A percentile compares a stretch with the other conserved stretches of the same genome.
phyloP scores from a whole-genome alignment of 2,113 vertebrate species.

The Caranx ignobilis region DNA sequence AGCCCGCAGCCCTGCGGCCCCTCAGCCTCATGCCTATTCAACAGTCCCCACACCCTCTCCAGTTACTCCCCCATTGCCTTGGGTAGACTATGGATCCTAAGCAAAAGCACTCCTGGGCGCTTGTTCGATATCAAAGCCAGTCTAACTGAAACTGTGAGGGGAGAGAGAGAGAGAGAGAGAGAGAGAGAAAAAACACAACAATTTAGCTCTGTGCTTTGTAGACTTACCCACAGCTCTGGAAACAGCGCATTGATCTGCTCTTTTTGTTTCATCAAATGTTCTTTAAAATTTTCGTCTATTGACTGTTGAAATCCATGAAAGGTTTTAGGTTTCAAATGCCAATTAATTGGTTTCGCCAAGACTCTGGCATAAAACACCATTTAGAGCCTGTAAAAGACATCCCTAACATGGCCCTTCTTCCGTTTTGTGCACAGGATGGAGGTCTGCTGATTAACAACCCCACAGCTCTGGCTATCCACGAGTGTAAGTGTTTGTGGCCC shows the following conservation, averaged over 20 bases:
- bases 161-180: neutral
- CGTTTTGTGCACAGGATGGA: conserved; percentile 87
- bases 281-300: conserved; percentile 38
- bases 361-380: conserved; percentile 28
- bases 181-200: neutral
- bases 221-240: conserved; percentile 25
- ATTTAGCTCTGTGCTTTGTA: conserved; percentile 48
- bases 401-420: conserved; percentile 21
- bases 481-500: conserved; percentile 95
- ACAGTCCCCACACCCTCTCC: conserved; percentile 61
- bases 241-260: conserved; percentile 24
- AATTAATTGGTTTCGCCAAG: conserved; percentile 38
- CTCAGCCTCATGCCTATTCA: conserved; percentile 82
- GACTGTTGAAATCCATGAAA: conserved; percentile 45
- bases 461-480: conserved; percentile 92
- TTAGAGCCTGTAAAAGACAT: conserved; percentile 9
- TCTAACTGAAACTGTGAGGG: conserved; percentile 34
- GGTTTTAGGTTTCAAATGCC: conserved; percentile 23
- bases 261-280: conserved; percentile 44
- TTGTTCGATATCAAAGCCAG: conserved; percentile 74
- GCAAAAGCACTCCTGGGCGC: conserved; percentile 61
- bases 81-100: conserved; percentile 73
- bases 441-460: conserved; percentile 97
- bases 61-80: conserved; percentile 61
- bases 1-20: conserved; percentile 67